These are phyloP conservation scores for Platalea minor DNA, from an alignment of 2,797 vertebrate genomes.

Conservation along the genomic window DNA sequence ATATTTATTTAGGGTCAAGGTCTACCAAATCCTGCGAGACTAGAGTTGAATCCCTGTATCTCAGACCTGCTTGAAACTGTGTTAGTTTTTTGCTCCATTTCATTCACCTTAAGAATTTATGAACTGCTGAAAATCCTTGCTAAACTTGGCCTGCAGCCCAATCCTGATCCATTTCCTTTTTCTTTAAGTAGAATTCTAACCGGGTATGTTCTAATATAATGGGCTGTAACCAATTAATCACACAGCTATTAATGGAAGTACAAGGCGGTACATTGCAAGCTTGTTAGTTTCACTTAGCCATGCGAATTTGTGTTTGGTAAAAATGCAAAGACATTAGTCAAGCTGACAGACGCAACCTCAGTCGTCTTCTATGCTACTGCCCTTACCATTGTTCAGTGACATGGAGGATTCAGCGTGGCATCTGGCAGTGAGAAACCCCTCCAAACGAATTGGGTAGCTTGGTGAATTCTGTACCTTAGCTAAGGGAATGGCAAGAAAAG, in stretches of 20 bases:
- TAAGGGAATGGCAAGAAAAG: background rate
- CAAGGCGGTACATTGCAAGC: background rate
- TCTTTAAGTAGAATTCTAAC: background rate
- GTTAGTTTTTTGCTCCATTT: background rate
- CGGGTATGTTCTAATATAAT: background rate
- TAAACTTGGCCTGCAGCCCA: background rate
- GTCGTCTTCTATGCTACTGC: background rate
- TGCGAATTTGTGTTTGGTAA: background rate
- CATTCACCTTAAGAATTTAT: background rate
- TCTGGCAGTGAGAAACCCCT: background rate
- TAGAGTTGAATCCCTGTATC: background rate
- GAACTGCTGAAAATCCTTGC: background rate
- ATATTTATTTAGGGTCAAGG: background rate
- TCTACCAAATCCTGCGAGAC: background rate
- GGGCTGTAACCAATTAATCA: slow-evolving; percentile 35
- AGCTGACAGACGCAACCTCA: background rate
- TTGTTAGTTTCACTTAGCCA: background rate
- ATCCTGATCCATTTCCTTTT: background rate
- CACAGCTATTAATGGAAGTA: background rate
- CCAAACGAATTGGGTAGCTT: background rate
- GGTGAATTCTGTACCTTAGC: slow-evolving; percentile 4
- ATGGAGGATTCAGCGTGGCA: background rate
- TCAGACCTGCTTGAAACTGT: background rate
- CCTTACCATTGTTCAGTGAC: background rate
- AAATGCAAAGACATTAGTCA: background rate